phyloP scores from a whole-genome alignment of 37 sponge, comb jelly and placozoan species.

The Halisarca cf. caerulea region DNA sequence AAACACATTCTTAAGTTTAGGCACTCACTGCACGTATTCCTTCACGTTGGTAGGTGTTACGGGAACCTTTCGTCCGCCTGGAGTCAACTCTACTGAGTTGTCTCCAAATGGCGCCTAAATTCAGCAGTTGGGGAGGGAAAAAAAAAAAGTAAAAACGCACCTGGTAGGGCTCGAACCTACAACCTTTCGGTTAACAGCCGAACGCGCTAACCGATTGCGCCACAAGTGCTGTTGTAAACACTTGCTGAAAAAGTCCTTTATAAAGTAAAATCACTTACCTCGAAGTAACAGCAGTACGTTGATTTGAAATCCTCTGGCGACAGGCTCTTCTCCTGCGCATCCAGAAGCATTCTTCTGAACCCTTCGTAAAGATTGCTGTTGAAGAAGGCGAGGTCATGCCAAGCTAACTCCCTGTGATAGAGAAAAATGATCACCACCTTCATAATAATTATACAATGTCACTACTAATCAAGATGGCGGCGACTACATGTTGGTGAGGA shows the following conservation, averaged over 20 bases:
- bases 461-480: not conserved
- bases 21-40: slow-evolving; percentile 81
- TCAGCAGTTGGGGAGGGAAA: not conserved
- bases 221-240: slow-evolving; percentile 45
- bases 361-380: slow-evolving; percentile 94
- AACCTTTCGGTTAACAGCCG: slow-evolving; percentile 89
- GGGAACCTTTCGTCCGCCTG: slow-evolving; percentile 78
- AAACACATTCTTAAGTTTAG: too few relatives aligned
- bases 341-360: slow-evolving; percentile 70
- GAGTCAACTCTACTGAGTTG: slow-evolving; percentile 63
- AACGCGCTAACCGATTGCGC: slow-evolving; percentile 90
- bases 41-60: slow-evolving; percentile 79
- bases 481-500: too few relatives aligned
- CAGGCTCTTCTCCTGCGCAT: slow-evolving; percentile 66
- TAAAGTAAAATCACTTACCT: slow-evolving; percentile 47
- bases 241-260: not conserved
- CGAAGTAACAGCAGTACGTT: slow-evolving; percentile 83
- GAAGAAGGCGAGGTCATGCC: slow-evolving; percentile 97
- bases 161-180: slow-evolving; percentile 75
- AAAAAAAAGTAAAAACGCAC: slow-evolving; percentile 37
- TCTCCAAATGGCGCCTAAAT: slow-evolving; percentile 64
- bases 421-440: too few relatives aligned
- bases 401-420: slow-evolving; percentile 75
- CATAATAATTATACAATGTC: not conserved
- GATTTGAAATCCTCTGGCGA: slow-evolving; percentile 62